Evolutionary conservation across 2,113 vertebrate genomes (phyloP).

Genomic region (Polyodon spathula): DNA sequence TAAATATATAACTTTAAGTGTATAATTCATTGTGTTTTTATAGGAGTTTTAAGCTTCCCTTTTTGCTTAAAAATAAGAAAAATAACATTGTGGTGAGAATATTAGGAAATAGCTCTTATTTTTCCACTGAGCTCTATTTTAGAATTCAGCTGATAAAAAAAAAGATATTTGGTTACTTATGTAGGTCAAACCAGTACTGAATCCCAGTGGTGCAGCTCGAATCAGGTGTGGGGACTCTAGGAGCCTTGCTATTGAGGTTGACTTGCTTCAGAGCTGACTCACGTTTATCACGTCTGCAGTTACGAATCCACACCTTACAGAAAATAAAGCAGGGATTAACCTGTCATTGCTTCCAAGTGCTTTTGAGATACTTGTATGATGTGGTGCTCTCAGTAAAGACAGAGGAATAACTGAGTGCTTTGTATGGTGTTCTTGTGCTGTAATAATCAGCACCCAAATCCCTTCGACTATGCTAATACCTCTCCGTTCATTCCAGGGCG

Average conservation of each 20-base stretch:
- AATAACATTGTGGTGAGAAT: too few species aligned
- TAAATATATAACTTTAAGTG: neutral
- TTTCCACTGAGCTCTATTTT: neutral
- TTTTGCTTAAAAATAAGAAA: too few species aligned
- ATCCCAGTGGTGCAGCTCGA: neutral
- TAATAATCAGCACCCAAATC: too few species aligned
- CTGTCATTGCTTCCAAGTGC: conserved; percentile 8
- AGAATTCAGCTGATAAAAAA: too few species aligned
- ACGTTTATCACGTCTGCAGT: conserved; percentile 1
- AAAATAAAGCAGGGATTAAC: conserved; percentile 13
- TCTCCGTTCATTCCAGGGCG: too few species aligned
- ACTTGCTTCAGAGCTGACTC: conserved; percentile 6
- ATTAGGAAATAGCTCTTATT: too few species aligned
- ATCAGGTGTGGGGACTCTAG: neutral
- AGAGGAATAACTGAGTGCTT: too few species aligned
- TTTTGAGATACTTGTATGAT: conserved; percentile 6
- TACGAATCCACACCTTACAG: conserved; percentile 3
- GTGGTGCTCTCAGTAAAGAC: neutral
- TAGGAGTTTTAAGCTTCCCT: too few species aligned
- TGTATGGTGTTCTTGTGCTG: too few species aligned
- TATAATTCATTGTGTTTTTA: too few species aligned
- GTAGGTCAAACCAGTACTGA: neutral
- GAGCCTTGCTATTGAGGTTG: neutral
- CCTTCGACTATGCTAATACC: too few species aligned
- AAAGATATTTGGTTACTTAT: neutral